Base-by-base conservation (phyloP, 2,888 invertebrate species). In the Erebia ligea region DNA sequence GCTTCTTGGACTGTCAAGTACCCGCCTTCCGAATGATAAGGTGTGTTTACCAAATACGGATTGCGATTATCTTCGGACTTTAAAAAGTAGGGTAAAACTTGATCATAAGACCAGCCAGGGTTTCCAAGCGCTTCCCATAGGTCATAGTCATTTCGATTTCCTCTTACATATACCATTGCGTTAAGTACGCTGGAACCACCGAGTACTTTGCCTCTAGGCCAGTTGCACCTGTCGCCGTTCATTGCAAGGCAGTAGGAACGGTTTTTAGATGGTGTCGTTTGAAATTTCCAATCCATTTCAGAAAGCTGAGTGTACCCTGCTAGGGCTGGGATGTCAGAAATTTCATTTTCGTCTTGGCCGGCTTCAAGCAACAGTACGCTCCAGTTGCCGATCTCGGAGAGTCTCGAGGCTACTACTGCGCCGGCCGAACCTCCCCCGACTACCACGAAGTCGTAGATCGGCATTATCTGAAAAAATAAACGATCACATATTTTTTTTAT, bases 271-370 rank as follows among this genome's bases (percentile, higher is more conserved):
- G 97, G 97, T 5, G 97, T 96, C 2, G 98, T 98, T 88, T 97
- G 97, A 88, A 96, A 98, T 90, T 98, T 96, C 98, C 98, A 98
- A 90, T 98, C 98, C 86, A 98, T 94, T 48, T 97, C 96, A 25
- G 97, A 96, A 72, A 97, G 94, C 84, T 98, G 98, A 34, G 96
- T 95, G 86, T 97, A 98, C 15, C 96, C 97, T 25, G 97, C 97
- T 73, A 98, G 87, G 0, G 97, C 96, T 1, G 98, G 98, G 69
- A 98, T 96, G 88, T 98, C 98, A 5, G 97, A 97, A 73, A 98
- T 96, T 89, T 98, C 98, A 75, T 96, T 97, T 88, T 98, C 98
- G 88, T 98, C 97, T 57, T 96, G 96, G 52, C 98, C 98, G 1
- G 98, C 98, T 87, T 98, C 98, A 70, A 98, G 85, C 8, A 98